Percentiles rank a stretch among this genome's conserved stretches.
Conservation (phyloP, 2,888 invertebrate genomes). For the Cantharis nigra region DNA sequence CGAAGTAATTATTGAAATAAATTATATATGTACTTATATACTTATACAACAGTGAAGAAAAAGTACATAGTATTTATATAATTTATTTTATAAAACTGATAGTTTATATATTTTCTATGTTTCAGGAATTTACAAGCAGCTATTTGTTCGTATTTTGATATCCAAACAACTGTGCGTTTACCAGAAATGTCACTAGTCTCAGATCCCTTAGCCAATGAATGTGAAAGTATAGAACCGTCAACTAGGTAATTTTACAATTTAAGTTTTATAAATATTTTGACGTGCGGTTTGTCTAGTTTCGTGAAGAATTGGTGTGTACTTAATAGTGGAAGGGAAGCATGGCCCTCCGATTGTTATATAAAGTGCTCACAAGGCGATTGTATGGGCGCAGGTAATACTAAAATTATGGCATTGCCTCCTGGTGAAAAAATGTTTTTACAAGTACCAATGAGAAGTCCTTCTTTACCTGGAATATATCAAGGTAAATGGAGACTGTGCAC, state of each 20-base stretch:
- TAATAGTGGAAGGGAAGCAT: slow-evolving; percentile 83
- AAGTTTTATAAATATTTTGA: neutral
- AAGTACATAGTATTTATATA: too few species aligned
- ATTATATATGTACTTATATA: too few species aligned
- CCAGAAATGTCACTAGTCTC: slow-evolving; percentile 77
- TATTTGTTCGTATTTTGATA: slow-evolving; percentile 93
- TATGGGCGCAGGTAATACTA: slow-evolving; percentile 64
- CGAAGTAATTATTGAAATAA: too few species aligned
- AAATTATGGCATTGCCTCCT: slow-evolving; percentile 74
- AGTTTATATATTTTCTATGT: slow-evolving; percentile 6
- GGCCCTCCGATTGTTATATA: slow-evolving; percentile 86
- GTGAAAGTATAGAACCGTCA: slow-evolving; percentile 73
- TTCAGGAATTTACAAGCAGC: slow-evolving; percentile 96
- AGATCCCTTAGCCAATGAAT: slow-evolving; percentile 78
- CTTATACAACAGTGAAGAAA: too few species aligned
- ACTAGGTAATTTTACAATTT: slow-evolving; percentile 56
- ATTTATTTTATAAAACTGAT: too few species aligned
- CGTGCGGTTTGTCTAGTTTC: slow-evolving; percentile 60
- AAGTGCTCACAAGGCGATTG: slow-evolving; percentile 72
- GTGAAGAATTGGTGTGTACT: slow-evolving; percentile 87
- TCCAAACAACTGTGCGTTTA: slow-evolving; percentile 72
- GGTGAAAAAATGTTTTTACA: slow-evolving; percentile 77
- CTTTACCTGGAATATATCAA: slow-evolving; percentile 73
- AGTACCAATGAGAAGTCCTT: slow-evolving; percentile 81
- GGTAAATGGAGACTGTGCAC: slow-evolving; percentile 91